These are phyloP conservation scores for Tenualosa thibaudeaui DNA, from an alignment of 2,797 vertebrate genomes.

Conservation along the genomic window DNA sequence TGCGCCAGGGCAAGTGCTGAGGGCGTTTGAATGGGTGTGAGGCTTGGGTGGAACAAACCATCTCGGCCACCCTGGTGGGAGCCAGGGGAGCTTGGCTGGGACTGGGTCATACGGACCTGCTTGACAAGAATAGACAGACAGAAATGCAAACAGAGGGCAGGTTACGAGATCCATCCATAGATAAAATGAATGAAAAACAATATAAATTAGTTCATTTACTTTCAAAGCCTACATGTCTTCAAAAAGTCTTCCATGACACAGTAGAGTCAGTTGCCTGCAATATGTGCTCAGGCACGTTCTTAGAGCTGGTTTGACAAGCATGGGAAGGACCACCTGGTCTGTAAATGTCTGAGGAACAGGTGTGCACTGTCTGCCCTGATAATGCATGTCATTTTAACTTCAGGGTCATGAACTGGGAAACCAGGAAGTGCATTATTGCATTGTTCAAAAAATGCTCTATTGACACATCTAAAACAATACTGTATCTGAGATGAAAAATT, in stretches of 20 bases:
- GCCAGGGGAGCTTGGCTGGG: conserved; percentile 71
- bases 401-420: neutral
- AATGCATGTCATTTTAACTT: neutral
- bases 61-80: conserved; percentile 57
- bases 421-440: neutral
- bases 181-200: neutral
- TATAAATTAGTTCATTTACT: neutral
- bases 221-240: neutral
- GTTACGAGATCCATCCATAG: neutral
- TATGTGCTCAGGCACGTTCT: conserved; percentile 13
- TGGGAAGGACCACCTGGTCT: conserved; percentile 12
- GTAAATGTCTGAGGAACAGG: neutral
- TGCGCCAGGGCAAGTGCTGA: conserved; percentile 73
- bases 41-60: conserved; percentile 57
- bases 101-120: conserved; percentile 55
- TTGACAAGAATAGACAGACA: neutral
- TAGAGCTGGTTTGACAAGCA: neutral
- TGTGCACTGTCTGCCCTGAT: neutral
- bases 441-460: neutral
- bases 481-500: neutral
- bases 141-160: neutral
- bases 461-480: neutral
- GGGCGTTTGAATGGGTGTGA: conserved; percentile 63
- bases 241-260: neutral
- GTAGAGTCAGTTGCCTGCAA: neutral